Base-by-base conservation (phyloP, 2,797 vertebrate species). In the Phaenicophaeus curvirostris region DNA sequence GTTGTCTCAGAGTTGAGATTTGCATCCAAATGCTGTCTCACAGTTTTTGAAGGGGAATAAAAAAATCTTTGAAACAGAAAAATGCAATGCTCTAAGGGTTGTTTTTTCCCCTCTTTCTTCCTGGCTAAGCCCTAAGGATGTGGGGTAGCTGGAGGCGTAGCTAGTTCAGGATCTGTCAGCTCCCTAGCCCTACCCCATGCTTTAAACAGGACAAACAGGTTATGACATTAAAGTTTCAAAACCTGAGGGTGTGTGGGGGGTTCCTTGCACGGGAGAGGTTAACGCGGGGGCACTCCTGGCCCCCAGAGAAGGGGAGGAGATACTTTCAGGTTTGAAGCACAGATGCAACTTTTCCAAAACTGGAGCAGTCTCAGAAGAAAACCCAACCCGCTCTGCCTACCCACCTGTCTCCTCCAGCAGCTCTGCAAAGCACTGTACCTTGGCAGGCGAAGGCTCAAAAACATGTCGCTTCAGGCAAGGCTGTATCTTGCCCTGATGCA, bases 121-220 rank as follows among this genome's bases (percentile, higher is more conserved):
- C 75, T 84, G 58, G 58, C 48, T 85, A 79, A 96, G 76, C 79
- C 62, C 69, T 61, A 37, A 93, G 85, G 92, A 90, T 14, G 6
- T 5, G 6, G 77, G 21, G 67, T 94, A 94, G 91, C 96, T 93
- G 81, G 87, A 96, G 95, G 95, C 58, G 0, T 23, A 84, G 69
- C 66, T 95, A 91, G 69, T 85, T 90, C 41, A 46, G 63, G 76
- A 66, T 77, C 93, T 95, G 74, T 94, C 95, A 92, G 51, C 66
- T 81, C 89, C 85, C 30, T 15, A 74, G 91, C 94, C 93, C 87
- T 59, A 55, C 86, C 93, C 83, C 69, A 31, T 4, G 20, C 85
- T 90, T 90, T 77, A 94, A 97, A 97, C 97, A 96, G 90, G 96
- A 95, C 74, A 46, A 87, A 91, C 95, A 79, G 90, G 95, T 96